Conservation (phyloP, 2,797 vertebrate genomes). For the Coluber constrictor region DNA sequence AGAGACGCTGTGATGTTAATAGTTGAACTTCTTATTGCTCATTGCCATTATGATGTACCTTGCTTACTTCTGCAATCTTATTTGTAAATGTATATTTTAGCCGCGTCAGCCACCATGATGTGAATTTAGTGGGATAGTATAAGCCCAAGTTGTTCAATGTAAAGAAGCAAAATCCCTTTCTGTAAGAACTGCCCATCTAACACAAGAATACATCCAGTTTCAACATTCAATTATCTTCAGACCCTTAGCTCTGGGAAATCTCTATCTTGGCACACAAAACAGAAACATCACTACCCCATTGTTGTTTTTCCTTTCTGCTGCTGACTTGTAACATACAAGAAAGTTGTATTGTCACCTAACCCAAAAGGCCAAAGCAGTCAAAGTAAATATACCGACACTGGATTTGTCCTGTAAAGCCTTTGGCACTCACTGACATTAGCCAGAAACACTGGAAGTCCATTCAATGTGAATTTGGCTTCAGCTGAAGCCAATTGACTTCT, state of each 20-base stretch:
- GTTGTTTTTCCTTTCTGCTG: background rate
- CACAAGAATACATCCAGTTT: background rate
- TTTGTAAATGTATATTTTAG: background rate
- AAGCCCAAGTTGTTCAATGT: background rate
- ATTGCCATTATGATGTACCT: background rate
- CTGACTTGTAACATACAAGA: background rate
- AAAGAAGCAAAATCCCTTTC: background rate
- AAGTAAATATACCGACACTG: background rate
- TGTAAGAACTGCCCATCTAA: background rate
- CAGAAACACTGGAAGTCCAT: background rate
- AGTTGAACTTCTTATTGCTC: background rate
- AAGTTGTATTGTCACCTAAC: background rate
- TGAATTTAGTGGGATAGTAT: background rate
- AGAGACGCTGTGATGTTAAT: background rate
- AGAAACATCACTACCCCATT: background rate
- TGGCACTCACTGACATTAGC: background rate
- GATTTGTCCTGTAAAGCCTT: background rate
- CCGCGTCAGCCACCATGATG: background rate
- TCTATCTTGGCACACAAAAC: background rate
- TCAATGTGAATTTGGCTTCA: background rate
- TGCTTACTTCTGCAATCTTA: background rate
- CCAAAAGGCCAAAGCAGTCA: background rate
- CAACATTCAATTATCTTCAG: background rate
- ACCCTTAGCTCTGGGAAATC: background rate
- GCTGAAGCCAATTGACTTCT: background rate